phyloP scores from a whole-genome alignment of 2,888 invertebrate genomes.

The Eilema sororculum region DNA sequence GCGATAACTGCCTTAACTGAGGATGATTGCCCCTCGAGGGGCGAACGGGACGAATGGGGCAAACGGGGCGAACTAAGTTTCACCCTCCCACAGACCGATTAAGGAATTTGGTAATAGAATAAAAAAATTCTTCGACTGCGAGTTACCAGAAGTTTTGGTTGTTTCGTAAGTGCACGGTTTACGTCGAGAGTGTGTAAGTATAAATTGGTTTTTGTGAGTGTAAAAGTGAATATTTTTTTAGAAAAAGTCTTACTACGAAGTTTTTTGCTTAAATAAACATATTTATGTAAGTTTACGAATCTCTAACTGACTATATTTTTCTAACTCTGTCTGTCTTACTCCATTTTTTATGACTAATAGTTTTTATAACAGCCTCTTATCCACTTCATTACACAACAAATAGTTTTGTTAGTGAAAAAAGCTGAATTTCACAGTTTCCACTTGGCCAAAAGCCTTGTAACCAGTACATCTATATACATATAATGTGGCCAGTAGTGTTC shows the following conservation, averaged over 20 bases:
- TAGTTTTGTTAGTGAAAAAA: background rate
- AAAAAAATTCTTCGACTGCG: conserved; percentile 49
- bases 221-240: background rate
- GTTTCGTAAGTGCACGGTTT: conserved; percentile 9
- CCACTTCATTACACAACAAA: conserved; percentile 3
- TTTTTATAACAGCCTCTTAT: too few species aligned
- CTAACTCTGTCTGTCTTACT: too few species aligned
- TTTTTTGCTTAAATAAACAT: too few species aligned
- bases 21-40: conserved; percentile 56
- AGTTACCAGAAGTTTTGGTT: conserved; percentile 14
- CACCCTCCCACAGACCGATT: conserved; percentile 48
- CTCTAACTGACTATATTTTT: too few species aligned
- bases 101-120: conserved; percentile 60
- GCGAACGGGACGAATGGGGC: conserved; percentile 43
- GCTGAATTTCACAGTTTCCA: background rate
- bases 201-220: background rate
- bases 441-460: conserved; percentile 6
- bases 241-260: background rate
- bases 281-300: too few species aligned
- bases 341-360: too few species aligned
- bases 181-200: background rate
- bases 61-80: conserved; percentile 49
- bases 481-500: conserved; percentile 9
- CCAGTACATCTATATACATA: conserved; percentile 6
- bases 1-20: conserved; percentile 58